Conservation (phyloP, 2,113 vertebrate species). For the Oxyruncus cristatus region DNA sequence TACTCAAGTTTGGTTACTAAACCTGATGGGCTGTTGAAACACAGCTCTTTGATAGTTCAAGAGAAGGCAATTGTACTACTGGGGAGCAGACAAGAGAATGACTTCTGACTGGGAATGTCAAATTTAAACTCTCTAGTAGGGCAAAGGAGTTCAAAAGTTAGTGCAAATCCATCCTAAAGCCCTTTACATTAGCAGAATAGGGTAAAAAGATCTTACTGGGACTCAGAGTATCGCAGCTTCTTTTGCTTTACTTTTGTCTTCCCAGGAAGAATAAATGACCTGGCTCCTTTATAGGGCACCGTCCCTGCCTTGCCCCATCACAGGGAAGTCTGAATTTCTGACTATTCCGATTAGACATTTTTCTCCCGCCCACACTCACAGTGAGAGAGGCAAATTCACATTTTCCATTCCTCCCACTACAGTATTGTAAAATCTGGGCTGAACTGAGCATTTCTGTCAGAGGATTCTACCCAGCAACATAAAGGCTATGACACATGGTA, state of each 20-base stretch:
- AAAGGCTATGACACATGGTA: neutral
- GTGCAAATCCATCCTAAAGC: neutral
- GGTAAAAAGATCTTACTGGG: neutral
- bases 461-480: neutral
- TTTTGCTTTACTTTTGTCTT: neutral
- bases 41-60: neutral
- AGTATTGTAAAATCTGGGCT: neutral
- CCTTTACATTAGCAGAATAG: neutral
- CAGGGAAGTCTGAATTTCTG: neutral
- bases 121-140: neutral
- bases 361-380: neutral
- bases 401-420: neutral
- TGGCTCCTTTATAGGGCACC: neutral
- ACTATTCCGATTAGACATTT: neutral
- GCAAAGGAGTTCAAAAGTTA: neutral
- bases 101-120: neutral
- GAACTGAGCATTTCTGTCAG: neutral
- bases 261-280: neutral
- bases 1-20: neutral
- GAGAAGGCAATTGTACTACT: neutral
- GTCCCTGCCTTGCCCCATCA: neutral
- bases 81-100: neutral
- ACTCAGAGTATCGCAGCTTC: neutral
- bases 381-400: neutral
- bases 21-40: neutral